These are phyloP conservation scores for Artemia sinica DNA, from an alignment of 2,888 invertebrate genomes.

Conservation along the genomic window DNA sequence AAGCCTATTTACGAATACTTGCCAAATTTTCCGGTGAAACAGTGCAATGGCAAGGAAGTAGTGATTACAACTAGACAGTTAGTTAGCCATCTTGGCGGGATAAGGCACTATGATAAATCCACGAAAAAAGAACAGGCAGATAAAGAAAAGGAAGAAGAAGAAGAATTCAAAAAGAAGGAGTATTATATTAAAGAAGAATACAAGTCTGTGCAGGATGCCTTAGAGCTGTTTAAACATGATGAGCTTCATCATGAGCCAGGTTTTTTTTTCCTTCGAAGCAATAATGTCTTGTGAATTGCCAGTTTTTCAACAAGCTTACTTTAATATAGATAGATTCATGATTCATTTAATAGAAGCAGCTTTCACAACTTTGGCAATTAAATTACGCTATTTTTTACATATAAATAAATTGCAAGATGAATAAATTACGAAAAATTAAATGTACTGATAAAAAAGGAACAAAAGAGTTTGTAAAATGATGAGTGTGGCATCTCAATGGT, in stretches of 20 bases:
- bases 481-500: no score
- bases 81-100: slow-evolving; percentile 38
- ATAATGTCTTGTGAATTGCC: slow-evolving; percentile 16
- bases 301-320: slow-evolving; percentile 18
- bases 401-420: no score
- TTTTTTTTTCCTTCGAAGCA: slow-evolving; percentile 23
- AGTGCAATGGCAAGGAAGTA: slow-evolving; percentile 34
- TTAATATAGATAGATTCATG: background rate
- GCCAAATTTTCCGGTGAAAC: slow-evolving; percentile 37
- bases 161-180: slow-evolving; percentile 29
- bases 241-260: slow-evolving; percentile 37
- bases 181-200: slow-evolving; percentile 34
- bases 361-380: no score
- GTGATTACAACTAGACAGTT: slow-evolving; percentile 38
- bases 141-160: slow-evolving; percentile 22
- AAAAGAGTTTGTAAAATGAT: no score
- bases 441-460: no score
- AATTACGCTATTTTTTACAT: no score
- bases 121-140: slow-evolving; percentile 23
- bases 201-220: slow-evolving; percentile 31
- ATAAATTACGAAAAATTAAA: no score
- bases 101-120: slow-evolving; percentile 37
- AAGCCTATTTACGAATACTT: slow-evolving; percentile 37
- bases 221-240: slow-evolving; percentile 40
- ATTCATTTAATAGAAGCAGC: no score